Evolutionary conservation across 2,888 invertebrate species (phyloP), one percentile per base, ranked within the genome.

Genomic region (Oxytorus armatus): DNA sequence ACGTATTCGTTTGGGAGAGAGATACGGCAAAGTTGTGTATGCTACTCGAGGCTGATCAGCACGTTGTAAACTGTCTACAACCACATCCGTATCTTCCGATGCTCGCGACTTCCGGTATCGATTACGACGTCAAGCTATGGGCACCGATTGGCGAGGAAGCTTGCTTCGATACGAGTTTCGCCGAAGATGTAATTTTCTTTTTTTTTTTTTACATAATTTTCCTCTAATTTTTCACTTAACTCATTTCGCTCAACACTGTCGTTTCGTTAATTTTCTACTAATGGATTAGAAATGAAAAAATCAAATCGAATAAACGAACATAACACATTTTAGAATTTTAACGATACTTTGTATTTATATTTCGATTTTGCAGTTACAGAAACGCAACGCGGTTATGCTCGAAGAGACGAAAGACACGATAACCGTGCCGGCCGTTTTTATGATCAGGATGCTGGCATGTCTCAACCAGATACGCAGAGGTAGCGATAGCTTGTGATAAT

Each of bases 341-440:
- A 21, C 51, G 11, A 10, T 29, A 0, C 1, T 36, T 69, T 44
- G 3, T 49, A 14, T 47, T 44, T 74, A 14, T 16, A 59, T 44
- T 21, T 11, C 25, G 59, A 76, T 83, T 85, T 42, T 47, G 84
- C 88, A 97, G 96, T 92, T 97, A 77, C 95, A 96, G 88, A 93
- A 94, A 88, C 93, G 96, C 65, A 97, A 97, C 92, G 95, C 95
- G 82, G 93, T 96, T 51, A 96, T 97, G 96, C 92, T 97, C 86
- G 96, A 96, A 92, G 97, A 97, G 92, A 97, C 97, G 16, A 94
- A 95, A 90, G 97, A 97, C 89, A 97, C 97, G 0, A 96, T 97
- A 81, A 97, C 97, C 25, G 96, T 97, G 70, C 97, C 97, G 36
- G 97, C 97, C 16, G 95, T 96, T 66, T 96, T 97, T 90, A 96